Conservation (phyloP, 2,888 invertebrate species). For the Cephonodes hylas region DNA sequence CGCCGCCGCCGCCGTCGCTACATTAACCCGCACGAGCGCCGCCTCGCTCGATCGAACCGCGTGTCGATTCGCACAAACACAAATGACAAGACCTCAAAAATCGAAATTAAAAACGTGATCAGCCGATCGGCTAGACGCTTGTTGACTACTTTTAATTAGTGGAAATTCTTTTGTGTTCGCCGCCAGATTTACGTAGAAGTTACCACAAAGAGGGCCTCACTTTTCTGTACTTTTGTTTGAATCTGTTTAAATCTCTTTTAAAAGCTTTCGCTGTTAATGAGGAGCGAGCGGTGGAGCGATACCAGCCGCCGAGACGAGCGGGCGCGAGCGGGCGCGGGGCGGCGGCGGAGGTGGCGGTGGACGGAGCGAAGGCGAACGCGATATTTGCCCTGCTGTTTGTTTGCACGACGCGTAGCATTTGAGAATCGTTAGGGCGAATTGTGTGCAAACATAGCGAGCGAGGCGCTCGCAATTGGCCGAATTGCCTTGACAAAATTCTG, state of each 20-base stretch:
- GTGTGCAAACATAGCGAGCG: constrained; percentile 66
- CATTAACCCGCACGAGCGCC: constrained; percentile 28
- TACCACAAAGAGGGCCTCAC: constrained; percentile 71
- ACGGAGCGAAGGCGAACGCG: constrained; percentile 44
- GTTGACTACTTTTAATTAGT: constrained; percentile 66
- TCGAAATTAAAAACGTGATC: constrained; percentile 8
- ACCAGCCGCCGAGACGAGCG: constrained; percentile 30
- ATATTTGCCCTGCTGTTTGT: constrained; percentile 68
- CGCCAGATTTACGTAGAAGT: constrained; percentile 72
- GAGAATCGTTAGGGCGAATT: constrained; percentile 77
- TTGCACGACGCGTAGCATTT: constrained; percentile 76
- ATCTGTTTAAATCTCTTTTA: constrained; percentile 73
- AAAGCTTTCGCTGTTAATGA: constrained; percentile 74
- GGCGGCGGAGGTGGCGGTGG: constrained; percentile 29
- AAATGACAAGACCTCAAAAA: constrained; percentile 5
- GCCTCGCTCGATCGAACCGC: constrained; percentile 25
- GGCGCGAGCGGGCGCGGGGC: constrained; percentile 27
- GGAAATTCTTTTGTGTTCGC: constrained; percentile 60
- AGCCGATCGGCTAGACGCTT: constrained; percentile 8
- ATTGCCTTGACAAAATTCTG: constrained; percentile 69
- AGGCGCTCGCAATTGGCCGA: constrained; percentile 67
- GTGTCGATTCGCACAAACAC: not conserved
- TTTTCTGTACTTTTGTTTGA: constrained; percentile 72
- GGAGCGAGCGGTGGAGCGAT: constrained; percentile 55
- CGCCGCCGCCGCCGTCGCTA: constrained; percentile 13